Evolutionary conservation across 2,113 vertebrate genomes (phyloP).

Genomic region (Podarcis cretensis): DNA sequence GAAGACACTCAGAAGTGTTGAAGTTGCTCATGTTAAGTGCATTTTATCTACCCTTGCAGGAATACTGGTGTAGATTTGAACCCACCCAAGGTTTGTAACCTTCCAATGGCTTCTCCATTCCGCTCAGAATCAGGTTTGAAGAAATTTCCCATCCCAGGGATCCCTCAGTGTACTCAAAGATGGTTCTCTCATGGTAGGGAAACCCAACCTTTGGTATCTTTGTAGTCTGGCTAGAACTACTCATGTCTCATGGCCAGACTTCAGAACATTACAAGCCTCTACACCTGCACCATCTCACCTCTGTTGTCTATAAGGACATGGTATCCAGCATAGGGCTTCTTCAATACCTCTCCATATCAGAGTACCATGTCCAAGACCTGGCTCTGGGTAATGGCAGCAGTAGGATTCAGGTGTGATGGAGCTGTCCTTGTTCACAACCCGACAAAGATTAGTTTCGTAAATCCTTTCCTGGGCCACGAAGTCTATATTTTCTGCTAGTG

Average conservation of each 20-base stretch:
- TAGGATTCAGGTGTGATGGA: neutral
- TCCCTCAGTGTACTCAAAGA: neutral
- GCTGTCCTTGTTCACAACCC: too few species aligned
- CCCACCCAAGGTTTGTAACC: neutral
- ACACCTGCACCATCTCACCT: neutral
- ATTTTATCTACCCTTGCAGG: neutral
- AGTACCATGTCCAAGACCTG: too few species aligned
- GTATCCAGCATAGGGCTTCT: too few species aligned
- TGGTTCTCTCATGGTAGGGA: neutral
- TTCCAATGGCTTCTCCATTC: neutral
- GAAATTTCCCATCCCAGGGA: neutral
- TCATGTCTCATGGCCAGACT: neutral
- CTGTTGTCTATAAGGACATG: too few species aligned
- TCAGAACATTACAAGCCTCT: too few species aligned
- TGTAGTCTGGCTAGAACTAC: neutral
- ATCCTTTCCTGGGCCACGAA: neutral
- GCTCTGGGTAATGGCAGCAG: neutral
- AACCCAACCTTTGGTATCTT: neutral
- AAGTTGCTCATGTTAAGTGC: fast-evolving
- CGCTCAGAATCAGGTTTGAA: neutral
- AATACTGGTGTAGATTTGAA: neutral
- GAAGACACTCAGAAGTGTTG: fast-evolving
- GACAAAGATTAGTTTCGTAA: neutral
- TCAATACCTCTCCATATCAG: too few species aligned
- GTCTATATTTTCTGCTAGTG: neutral